Evolutionary conservation across 2,797 vertebrate genomes (phyloP), one percentile per base, ranked within the genome.

Genomic region (Limosa lapponica): DNA sequence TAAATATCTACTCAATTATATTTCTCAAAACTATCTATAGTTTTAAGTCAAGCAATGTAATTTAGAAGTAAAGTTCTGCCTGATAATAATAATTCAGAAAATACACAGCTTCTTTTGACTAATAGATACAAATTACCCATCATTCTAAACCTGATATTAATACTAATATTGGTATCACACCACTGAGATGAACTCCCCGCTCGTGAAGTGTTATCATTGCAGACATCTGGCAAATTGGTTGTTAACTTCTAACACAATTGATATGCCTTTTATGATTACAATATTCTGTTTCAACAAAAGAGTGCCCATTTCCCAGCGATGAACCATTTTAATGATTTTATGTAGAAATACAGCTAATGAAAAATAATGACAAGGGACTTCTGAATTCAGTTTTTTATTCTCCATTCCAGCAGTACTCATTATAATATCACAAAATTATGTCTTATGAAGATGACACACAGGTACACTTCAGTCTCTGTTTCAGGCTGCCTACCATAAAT

Each of bases 151-250:
- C 80, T 82, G 79, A 95, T 96, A 92, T 87, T 97, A 96, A 96
- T 97, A 95, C 41, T 95, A 96, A 97, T 96, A 90, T 67, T 79
- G 74, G 57, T 89, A 96, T 95, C 93, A 90, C 89, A 87, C 67
- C 72, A 92, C 84, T 51, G 93, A 96, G 92, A 95, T 91, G 92
- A 97, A 96, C 87, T 96, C 85, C 58, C 30, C n/a, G 46, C 66
- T 96, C 82, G 82, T 90, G 82, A 97, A 96, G 73, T 82, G 95
- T 95, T 97, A 96, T 97, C 97, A 73, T 70, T 95, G 82, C 62
- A 97, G 84, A 84, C 79, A 97, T 97, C 89, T 97, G 93, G 93
- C 93, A 98, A 98, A 98, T 97, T 97, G 89, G 92, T 93, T 96
- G 93, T 95, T 98, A 97, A 96, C 95, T 97, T 97, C 95, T 97